phyloP scores from a whole-genome alignment of 2,113 vertebrate species.

The Tringa solitaria region DNA sequence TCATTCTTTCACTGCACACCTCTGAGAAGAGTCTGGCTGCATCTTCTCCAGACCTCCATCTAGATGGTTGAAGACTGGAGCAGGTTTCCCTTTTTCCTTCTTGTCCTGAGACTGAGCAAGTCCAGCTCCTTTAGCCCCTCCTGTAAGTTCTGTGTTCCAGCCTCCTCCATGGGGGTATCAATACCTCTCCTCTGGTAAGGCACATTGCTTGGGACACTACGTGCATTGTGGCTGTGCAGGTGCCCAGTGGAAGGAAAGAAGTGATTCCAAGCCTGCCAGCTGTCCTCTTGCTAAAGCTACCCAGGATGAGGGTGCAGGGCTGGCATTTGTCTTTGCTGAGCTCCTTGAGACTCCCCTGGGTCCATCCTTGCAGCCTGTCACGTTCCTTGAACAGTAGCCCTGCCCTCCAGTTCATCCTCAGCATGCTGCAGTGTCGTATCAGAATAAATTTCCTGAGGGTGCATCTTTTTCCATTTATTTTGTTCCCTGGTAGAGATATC shows the following conservation, averaged over 20 bases:
- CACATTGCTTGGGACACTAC: not conserved
- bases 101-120: not conserved
- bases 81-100: not conserved
- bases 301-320: not conserved
- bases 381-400: not conserved
- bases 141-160: not conserved
- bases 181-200: not conserved
- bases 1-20: not conserved
- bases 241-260: not conserved
- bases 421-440: no score
- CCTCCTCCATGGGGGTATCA: fast-evolving
- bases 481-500: not conserved
- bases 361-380: not conserved
- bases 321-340: not conserved
- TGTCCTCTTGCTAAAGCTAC: not conserved
- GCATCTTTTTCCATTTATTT: not conserved
- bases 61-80: not conserved
- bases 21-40: not conserved
- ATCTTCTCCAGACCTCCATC: fast-evolving
- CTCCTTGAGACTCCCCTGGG: not conserved
- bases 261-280: not conserved
- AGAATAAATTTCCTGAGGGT: fast-evolving
- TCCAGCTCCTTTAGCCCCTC: not conserved
- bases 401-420: not conserved
- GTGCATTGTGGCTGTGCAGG: fast-evolving